Conservation (phyloP, 2,888 invertebrate species). For the Drosophila vallismaia region DNA sequence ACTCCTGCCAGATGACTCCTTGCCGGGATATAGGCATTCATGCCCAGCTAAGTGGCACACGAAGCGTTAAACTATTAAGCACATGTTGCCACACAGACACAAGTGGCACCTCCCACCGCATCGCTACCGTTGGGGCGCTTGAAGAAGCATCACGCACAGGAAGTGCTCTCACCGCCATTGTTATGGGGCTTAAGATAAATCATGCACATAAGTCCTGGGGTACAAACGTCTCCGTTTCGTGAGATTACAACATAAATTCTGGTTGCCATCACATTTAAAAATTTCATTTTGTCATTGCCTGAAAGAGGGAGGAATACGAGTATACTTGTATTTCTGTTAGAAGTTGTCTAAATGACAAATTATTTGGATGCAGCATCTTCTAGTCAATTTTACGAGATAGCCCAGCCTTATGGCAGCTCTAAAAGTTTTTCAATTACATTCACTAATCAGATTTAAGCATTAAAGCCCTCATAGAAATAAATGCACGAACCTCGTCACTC, state of each 20-base stretch:
- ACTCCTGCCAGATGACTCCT: slow-evolving; percentile 19
- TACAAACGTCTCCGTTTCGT: slow-evolving; percentile 19
- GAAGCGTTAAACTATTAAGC: slow-evolving; percentile 71
- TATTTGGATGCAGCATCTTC: slow-evolving; percentile 9
- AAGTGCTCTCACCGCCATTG: slow-evolving; percentile 28
- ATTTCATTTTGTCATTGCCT: slow-evolving; percentile 34
- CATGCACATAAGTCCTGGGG: slow-evolving; percentile 28
- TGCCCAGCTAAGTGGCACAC: slow-evolving; percentile 53
- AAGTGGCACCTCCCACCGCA: not conserved
- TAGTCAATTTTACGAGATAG: not conserved
- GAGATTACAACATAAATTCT: slow-evolving; percentile 40
- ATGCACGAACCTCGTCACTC: not conserved
- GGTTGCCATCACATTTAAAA: slow-evolving; percentile 34
- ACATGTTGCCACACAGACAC: slow-evolving; percentile 46
- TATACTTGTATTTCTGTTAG: slow-evolving; percentile 2
- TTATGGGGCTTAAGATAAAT: slow-evolving; percentile 32
- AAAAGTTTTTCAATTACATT: not conserved
- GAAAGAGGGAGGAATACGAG: not conserved
- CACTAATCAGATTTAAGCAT: not conserved
- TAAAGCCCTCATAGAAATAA: not conserved
- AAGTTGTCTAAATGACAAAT: slow-evolving; percentile 12
- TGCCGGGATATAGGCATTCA: slow-evolving; percentile 31
- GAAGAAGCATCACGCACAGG: slow-evolving; percentile 32
- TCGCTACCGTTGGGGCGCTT: not conserved
- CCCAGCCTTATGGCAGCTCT: not conserved